Conservation (phyloP, 2,113 vertebrate species). For the Halichoerus grypus region DNA sequence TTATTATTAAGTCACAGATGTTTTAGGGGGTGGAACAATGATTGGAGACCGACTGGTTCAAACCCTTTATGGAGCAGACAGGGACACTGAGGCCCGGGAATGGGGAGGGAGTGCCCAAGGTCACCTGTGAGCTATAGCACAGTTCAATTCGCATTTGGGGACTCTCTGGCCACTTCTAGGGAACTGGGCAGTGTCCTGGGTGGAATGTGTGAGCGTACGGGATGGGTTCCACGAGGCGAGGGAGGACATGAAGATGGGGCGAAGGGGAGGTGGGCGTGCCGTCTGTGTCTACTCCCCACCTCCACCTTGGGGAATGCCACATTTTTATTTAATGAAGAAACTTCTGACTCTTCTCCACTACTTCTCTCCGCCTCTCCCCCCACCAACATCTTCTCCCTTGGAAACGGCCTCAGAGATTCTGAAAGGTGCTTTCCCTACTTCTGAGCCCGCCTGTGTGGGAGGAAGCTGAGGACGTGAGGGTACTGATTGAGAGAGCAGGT, state of each 20-base stretch:
- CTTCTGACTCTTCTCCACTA: neutral
- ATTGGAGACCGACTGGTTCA: neutral
- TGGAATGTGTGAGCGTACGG: rapidly evolving
- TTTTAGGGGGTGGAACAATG: neutral
- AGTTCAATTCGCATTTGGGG: neutral
- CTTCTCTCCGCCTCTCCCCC: neutral
- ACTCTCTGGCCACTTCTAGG: neutral
- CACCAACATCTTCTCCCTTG: constrained; percentile 25
- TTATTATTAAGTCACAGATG: neutral
- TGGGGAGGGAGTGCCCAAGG: neutral
- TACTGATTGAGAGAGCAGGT: constrained; percentile 70
- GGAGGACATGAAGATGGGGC: neutral
- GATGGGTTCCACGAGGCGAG: neutral
- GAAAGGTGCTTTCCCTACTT: constrained; percentile 51
- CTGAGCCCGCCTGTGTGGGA: constrained; percentile 59
- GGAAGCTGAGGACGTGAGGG: constrained; percentile 69
- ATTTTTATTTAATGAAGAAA: constrained; percentile 39
- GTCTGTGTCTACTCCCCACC: neutral
- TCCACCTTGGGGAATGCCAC: neutral
- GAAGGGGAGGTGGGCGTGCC: rapidly evolving
- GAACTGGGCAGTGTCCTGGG: neutral
- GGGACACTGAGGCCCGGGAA: neutral
- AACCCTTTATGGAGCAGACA: neutral
- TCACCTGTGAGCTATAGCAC: neutral
- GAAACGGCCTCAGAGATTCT: constrained; percentile 57